Conservation (phyloP, 2,888 invertebrate species). For the Drosophila peninsularis region DNA sequence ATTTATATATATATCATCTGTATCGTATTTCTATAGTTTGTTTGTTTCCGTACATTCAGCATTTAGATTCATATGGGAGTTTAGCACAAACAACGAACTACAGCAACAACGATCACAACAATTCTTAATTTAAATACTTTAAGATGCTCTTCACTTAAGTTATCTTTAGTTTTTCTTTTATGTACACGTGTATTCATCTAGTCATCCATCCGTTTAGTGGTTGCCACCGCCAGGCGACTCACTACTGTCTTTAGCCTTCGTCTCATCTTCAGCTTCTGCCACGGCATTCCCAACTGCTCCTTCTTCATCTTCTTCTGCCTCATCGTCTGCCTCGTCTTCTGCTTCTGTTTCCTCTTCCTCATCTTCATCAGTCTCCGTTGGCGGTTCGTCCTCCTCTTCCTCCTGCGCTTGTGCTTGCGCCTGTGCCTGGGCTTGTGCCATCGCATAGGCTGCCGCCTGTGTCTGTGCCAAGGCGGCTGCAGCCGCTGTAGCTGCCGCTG, state of each 20-base stretch:
- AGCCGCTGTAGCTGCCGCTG: neutral
- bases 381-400: neutral
- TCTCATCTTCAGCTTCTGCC: no score
- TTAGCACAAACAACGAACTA: conserved; percentile 38
- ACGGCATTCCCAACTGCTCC: neutral
- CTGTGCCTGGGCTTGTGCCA: neutral
- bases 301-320: neutral
- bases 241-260: neutral
- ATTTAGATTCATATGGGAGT: conserved; percentile 39
- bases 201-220: no score
- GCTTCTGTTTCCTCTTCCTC: neutral
- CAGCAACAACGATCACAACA: conserved; percentile 27
- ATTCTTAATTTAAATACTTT: neutral
- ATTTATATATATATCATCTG: neutral
- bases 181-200: neutral
- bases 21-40: conserved; percentile 22
- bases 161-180: neutral
- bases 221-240: neutral
- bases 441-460: neutral
- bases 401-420: neutral
- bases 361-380: neutral
- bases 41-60: conserved; percentile 37
- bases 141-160: neutral
- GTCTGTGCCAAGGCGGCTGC: conserved; percentile 7
- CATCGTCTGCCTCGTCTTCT: neutral